phyloP scores from a whole-genome alignment of 2,888 invertebrate genomes.

The Theodoxus fluviatilis region DNA sequence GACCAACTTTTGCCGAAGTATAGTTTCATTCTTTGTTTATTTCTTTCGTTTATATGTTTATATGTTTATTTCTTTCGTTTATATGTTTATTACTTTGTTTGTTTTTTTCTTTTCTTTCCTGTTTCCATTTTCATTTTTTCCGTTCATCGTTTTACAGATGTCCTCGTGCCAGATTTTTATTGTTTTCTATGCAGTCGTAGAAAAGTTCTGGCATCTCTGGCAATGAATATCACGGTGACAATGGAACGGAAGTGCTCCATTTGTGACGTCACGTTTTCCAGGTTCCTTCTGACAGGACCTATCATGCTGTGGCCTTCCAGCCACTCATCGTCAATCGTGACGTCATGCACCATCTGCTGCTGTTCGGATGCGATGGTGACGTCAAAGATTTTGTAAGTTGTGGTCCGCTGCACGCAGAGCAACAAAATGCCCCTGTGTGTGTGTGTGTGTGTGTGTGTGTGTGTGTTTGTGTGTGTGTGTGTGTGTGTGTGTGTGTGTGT shows the following conservation, averaged over 20 bases:
- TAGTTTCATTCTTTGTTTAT: too few species aligned
- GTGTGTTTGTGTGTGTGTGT: background rate
- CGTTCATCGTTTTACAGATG: too few species aligned
- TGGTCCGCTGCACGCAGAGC: background rate
- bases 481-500: background rate
- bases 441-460: background rate
- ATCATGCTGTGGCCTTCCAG: slow-evolving; percentile 49
- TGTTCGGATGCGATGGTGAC: slow-evolving; percentile 47
- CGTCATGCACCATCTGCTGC: slow-evolving; percentile 52
- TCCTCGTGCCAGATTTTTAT: too few species aligned
- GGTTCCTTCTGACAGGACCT: slow-evolving; percentile 38
- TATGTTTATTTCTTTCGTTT: too few species aligned
- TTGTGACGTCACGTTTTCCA: slow-evolving; percentile 28
- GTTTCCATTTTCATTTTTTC: too few species aligned
- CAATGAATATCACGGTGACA: background rate
- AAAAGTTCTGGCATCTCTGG: too few species aligned
- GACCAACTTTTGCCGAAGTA: too few species aligned
- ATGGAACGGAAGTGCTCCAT: background rate
- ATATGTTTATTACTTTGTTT: too few species aligned
- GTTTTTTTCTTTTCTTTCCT: background rate
- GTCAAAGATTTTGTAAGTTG: slow-evolving; percentile 33
- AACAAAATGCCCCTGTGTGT: too few species aligned
- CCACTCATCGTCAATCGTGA: slow-evolving; percentile 48
- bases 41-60: too few species aligned
- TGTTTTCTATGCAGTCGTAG: too few species aligned